phyloP scores from a whole-genome alignment of 1,140 invertebrate species.

The Drosophila sucinea region DNA sequence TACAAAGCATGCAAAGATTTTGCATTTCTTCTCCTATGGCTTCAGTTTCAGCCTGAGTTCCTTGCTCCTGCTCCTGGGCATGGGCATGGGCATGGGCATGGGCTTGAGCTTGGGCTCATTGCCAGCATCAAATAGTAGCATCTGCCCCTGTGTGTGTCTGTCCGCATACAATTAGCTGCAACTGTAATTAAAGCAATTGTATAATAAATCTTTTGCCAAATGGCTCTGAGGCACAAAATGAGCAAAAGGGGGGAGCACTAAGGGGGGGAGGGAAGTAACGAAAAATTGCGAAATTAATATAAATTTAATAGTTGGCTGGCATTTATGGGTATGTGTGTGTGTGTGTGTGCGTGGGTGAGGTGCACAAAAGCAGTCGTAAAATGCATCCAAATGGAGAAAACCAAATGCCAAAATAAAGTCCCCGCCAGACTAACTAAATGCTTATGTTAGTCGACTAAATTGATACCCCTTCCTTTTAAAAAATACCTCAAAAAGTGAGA shows the following conservation, averaged over 20 bases:
- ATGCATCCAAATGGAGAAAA: constrained; percentile 50
- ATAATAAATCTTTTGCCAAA: constrained; percentile 77
- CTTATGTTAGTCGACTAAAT: not conserved
- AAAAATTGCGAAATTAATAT: constrained; percentile 73
- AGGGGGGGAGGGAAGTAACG: constrained; percentile 17
- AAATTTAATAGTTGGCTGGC: constrained; percentile 79
- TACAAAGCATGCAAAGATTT: constrained; percentile 74
- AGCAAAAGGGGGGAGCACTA: not conserved
- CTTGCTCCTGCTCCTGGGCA: not conserved
- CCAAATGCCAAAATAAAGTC: not conserved
- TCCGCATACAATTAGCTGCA: constrained; percentile 78
- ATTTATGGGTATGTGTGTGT: constrained; percentile 43
- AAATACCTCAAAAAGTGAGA: too few species aligned
- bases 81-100: too few species aligned
- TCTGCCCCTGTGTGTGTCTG: constrained; percentile 50
- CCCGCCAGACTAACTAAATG: not conserved
- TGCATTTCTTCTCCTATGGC: constrained; percentile 32
- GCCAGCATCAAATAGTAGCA: constrained; percentile 62
- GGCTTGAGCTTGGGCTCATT: constrained; percentile 28
- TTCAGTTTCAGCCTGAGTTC: constrained; percentile 2
- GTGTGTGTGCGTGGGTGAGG: constrained; percentile 17
- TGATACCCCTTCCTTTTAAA: not conserved
- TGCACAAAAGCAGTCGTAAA: constrained; percentile 58
- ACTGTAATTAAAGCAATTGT: constrained; percentile 81
- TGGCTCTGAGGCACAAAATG: constrained; percentile 46